These are phyloP conservation scores for Ameiurus melas DNA, from an alignment of 2,113 vertebrate genomes.

Conservation along the genomic window DNA sequence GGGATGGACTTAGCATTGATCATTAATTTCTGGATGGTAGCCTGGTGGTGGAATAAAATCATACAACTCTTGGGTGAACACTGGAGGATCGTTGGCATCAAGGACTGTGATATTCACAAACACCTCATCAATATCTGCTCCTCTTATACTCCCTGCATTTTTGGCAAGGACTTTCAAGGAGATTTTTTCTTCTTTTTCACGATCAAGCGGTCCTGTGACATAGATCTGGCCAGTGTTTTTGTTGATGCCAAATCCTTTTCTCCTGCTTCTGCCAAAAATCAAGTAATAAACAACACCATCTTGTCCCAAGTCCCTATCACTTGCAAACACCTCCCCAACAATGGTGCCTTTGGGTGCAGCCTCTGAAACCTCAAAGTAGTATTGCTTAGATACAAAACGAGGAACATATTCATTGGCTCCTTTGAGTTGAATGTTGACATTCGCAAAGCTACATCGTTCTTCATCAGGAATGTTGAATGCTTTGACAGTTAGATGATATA, in stretches of 20 bases:
- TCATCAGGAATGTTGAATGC: conserved; percentile 97
- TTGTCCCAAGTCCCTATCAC: conserved; percentile 90
- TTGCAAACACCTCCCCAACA: conserved; percentile 95
- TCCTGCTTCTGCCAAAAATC: conserved; percentile 90
- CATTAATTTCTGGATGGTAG: conserved; percentile 89
- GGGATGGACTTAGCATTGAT: conserved; percentile 96
- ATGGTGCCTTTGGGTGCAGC: conserved; percentile 84
- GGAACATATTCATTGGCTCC: conserved; percentile 98
- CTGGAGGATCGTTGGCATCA: conserved; percentile 94
- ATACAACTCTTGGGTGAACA: conserved; percentile 85
- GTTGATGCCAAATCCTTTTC: conserved; percentile 89
- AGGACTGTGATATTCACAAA: conserved; percentile 91
- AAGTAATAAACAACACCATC: conserved; percentile 94
- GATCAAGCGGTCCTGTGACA: conserved; percentile 86
- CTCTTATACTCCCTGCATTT: conserved; percentile 89
- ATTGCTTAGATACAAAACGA: conserved; percentile 95
- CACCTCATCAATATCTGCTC: conserved; percentile 94
- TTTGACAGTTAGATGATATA: conserved; percentile 91
- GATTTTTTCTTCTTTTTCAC: conserved; percentile 92
- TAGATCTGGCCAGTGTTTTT: conserved; percentile 88
- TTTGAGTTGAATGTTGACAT: conserved; percentile 86
- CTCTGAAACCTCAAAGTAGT: conserved; percentile 96
- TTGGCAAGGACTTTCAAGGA: conserved; percentile 92
- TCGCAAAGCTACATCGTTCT: conserved; percentile 90
- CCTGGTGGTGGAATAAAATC: too few species aligned